These are phyloP conservation scores for Protobothrops mucrosquamatus DNA, from an alignment of 2,113 vertebrate genomes.

Conservation along the genomic window DNA sequence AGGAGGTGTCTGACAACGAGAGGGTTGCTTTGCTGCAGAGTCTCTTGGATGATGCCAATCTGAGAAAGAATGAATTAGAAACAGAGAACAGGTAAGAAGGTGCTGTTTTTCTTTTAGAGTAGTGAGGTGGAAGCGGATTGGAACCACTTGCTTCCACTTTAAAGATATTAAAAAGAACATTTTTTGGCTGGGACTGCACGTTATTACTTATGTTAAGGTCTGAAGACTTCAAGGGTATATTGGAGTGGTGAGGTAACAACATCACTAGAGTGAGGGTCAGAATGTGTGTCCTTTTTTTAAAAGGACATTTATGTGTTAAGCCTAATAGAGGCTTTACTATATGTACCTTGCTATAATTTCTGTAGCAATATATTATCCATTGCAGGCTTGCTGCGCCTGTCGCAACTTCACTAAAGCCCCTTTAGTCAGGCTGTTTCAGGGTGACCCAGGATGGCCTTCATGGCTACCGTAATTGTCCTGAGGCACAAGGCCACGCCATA, in stretches of 20 bases:
- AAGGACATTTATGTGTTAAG: background rate
- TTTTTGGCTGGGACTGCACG: background rate
- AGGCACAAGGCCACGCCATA: background rate
- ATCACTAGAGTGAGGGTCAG: background rate
- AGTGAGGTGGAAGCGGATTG: background rate
- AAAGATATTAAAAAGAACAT: background rate
- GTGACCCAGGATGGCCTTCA: background rate
- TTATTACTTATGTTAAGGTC: background rate
- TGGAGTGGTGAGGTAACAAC: background rate
- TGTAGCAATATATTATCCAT: background rate
- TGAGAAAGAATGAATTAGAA: slow-evolving; percentile 91
- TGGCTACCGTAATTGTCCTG: rapidly evolving
- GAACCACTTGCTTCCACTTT: background rate
- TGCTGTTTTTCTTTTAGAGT: background rate
- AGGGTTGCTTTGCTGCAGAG: slow-evolving; percentile 93
- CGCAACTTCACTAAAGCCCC: background rate
- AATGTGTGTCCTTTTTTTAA: background rate
- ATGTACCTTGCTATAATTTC: background rate
- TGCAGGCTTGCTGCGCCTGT: background rate
- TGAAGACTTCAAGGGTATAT: background rate
- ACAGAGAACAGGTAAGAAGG: slow-evolving; percentile 89
- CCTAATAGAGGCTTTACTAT: background rate
- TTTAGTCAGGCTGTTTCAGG: background rate
- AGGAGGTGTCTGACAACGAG: slow-evolving; percentile 96
- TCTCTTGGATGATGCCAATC: slow-evolving; percentile 90